Conservation (phyloP, 2,888 invertebrate genomes). For the Emmelina monodactyla region DNA sequence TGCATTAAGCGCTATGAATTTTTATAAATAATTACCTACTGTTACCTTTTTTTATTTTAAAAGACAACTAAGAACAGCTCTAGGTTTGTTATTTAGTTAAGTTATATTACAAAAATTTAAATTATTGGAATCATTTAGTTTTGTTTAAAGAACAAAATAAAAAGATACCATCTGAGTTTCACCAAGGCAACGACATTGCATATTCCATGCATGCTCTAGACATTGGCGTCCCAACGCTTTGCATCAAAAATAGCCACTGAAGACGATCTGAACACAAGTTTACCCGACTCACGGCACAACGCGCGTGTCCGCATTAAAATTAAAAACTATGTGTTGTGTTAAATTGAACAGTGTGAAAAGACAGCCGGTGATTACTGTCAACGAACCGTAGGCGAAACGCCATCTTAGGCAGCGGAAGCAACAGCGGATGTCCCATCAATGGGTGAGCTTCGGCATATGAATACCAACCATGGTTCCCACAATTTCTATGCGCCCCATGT, state of each 20-base stretch:
- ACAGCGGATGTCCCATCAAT: slow-evolving; percentile 61
- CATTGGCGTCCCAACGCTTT: slow-evolving; percentile 62
- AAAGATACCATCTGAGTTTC: no score
- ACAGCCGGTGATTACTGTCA: slow-evolving; percentile 39
- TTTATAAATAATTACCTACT: no score
- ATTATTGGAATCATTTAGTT: no score
- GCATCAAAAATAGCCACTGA: slow-evolving; percentile 64
- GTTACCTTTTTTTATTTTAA: no score
- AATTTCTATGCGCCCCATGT: slow-evolving; percentile 59
- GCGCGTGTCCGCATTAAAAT: slow-evolving; percentile 17
- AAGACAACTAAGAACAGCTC: no score
- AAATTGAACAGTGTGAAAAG: slow-evolving; percentile 20
- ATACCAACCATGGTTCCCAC: slow-evolving; percentile 55
- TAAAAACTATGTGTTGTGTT: slow-evolving; percentile 16
- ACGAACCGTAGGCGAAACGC: slow-evolving; percentile 57
- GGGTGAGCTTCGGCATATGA: slow-evolving; percentile 61
- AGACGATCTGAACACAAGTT: slow-evolving; percentile 57
- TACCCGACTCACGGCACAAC: slow-evolving; percentile 44
- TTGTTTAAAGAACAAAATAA: no score
- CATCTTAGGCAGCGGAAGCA: slow-evolving; percentile 66
- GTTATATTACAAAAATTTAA: no score
- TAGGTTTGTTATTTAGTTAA: no score
- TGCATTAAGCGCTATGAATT: no score
- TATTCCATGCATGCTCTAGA: slow-evolving; percentile 65
- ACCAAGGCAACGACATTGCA: slow-evolving; percentile 59